Base-by-base conservation (phyloP, 1,140 invertebrate species). In the Aphelenchoides avenae region DNA sequence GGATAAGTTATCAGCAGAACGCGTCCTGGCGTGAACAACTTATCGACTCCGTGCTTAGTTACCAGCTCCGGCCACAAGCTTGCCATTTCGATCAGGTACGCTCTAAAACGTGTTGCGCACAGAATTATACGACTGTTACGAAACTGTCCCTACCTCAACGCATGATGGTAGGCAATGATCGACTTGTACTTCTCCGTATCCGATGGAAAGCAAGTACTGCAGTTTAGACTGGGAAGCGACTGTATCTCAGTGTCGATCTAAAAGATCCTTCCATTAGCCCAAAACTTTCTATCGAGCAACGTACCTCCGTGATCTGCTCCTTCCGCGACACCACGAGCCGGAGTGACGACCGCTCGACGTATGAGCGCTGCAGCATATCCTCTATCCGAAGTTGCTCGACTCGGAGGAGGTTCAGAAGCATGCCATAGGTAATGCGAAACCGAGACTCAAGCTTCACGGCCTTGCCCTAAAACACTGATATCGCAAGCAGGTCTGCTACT, bases 361-460 rank as follows among this genome's bases (percentile, higher is more conserved):
- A 68, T 0, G 61, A 66, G 15, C 68, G 52, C n/a, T 71, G 64
- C 89, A n/a, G 87, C 85, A 78, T 94, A 95, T 34, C 89, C 91
- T 95, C 88, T 2, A 96, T 89, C 22, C 87, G 85, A 11, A 95
- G 84, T 41, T 87, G 86, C 74, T 91, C 87, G 22, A 66, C 66
- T 62, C 85, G 80, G 46, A 91, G 80, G 26, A 92, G 80, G 71
- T 89, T 91, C 0, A 94, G 78, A 55, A 93, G 91, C 86, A 96
- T 96, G 0, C 88, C 86, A 76, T 97, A 96, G 0, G 91, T 95
- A 1, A 97, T 81, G 58, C 90, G 84, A 74, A 96, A 96, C 76
- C 91, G 86, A 0, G 90, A 94, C 55, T 88, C 85, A 22, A 95
- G 79, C 56, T 84, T 85, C 29, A 87, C 86, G 0, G 89, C 88